phyloP scores from a whole-genome alignment of 2,113 vertebrate species.

The Romanogobio albipinnatus region DNA sequence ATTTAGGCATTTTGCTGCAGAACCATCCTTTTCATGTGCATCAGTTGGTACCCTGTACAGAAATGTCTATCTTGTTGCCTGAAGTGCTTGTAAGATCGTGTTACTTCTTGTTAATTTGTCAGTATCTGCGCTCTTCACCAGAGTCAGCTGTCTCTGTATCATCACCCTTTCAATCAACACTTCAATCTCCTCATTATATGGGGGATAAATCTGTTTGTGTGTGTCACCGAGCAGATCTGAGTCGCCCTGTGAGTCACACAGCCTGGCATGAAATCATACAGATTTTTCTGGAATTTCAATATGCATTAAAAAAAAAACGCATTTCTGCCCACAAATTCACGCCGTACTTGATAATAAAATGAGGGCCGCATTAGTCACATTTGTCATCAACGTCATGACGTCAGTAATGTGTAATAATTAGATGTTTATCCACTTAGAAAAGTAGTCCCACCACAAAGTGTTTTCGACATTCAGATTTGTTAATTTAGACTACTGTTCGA shows the following conservation, averaged over 20 bases:
- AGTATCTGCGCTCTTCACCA: conserved; percentile 11
- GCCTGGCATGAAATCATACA: neutral
- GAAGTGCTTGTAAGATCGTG: neutral
- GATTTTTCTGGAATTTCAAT: conserved; percentile 4
- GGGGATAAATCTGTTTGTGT: conserved; percentile 6
- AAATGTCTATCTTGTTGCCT: neutral
- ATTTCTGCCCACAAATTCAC: conserved; percentile 28
- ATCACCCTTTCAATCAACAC: conserved; percentile 17
- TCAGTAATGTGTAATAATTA: neutral
- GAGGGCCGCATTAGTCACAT: neutral
- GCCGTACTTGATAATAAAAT: neutral
- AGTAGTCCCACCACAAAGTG: neutral
- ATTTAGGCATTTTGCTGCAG: neutral
- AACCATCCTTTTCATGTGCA: neutral
- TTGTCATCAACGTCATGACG: neutral
- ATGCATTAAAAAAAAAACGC: neutral
- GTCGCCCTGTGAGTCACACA: conserved; percentile 16
- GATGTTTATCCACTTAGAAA: neutral
- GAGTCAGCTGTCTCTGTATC: neutral
- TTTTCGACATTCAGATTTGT: too few relatives aligned
- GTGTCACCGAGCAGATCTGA: neutral
- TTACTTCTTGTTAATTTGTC: neutral
- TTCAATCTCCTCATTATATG: conserved; percentile 4
- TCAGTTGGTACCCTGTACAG: neutral
- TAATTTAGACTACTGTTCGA: neutral